phyloP scores from a whole-genome alignment of 2,888 invertebrate genomes.

The Epinotia nisella region DNA sequence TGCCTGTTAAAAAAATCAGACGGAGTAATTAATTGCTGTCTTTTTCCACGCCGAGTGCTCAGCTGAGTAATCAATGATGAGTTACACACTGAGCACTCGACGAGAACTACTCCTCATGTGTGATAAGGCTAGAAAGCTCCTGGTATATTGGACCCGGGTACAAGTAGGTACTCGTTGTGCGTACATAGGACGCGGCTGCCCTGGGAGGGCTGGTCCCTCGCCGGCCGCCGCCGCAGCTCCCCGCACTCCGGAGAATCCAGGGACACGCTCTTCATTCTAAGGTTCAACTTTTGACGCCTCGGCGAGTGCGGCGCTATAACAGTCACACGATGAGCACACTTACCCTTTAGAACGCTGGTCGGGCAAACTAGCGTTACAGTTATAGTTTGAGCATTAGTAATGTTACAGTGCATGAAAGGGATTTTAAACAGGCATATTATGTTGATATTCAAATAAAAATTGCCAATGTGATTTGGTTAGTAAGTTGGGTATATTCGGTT shows the following conservation, averaged over 20 bases:
- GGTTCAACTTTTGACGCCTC: constrained; percentile 96
- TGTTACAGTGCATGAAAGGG: constrained; percentile 21
- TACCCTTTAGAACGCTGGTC: constrained; percentile 45
- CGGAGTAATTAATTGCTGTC: neutral
- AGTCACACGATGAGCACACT: constrained; percentile 74
- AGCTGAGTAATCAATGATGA: neutral
- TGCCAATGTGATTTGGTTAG: constrained; percentile 3
- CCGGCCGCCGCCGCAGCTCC: constrained; percentile 89
- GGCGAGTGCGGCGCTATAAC: constrained; percentile 97
- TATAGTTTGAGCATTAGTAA: constrained; percentile 4
- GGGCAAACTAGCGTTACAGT: constrained; percentile 28
- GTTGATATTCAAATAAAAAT: constrained; percentile 5
- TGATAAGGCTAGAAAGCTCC: constrained; percentile 6
- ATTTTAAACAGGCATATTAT: neutral
- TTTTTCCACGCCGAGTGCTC: neutral
- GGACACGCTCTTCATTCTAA: constrained; percentile 99
- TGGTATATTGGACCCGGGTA: constrained; percentile 73
- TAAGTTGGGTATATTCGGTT: constrained; percentile 9
- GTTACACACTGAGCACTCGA: neutral
- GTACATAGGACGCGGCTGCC: constrained; percentile 87
- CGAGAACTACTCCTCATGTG: neutral
- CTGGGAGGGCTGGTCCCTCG: constrained; percentile 77
- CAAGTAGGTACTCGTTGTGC: constrained; percentile 61
- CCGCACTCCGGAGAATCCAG: constrained; percentile 98
- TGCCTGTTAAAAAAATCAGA: neutral